A percentile compares a stretch with the other conserved stretches of the same genome.
Evolutionary conservation across 2,113 vertebrate species (phyloP).

Genomic region (Felis chaus): DNA sequence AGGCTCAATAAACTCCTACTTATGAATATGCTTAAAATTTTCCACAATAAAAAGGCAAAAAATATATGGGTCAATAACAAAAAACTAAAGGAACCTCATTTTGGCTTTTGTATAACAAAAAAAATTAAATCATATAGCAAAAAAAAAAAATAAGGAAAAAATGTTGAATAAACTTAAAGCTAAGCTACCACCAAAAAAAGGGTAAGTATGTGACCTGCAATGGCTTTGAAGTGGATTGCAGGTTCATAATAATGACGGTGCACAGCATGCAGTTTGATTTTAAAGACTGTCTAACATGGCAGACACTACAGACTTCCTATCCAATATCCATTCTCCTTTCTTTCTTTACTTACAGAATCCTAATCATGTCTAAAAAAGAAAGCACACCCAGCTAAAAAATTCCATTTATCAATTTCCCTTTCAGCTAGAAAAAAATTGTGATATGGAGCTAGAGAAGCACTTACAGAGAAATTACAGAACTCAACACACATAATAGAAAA

Average conservation of each 20-base stretch:
- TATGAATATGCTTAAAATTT: background rate
- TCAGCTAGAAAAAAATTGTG: background rate
- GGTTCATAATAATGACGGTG: background rate
- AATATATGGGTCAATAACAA: background rate
- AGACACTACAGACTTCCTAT: background rate
- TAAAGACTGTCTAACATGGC: background rate
- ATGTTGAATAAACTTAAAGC: background rate
- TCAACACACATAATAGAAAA: background rate
- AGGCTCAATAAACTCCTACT: conserved; percentile 4
- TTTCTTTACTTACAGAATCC: conserved; percentile 13
- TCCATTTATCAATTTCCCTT: conserved; percentile 23
- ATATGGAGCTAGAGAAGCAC: background rate
- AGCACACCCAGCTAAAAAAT: background rate
- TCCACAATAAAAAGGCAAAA: conserved; percentile 13
- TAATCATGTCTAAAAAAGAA: conserved; percentile 16
- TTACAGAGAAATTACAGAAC: background rate
- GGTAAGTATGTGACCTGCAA: background rate
- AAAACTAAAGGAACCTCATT: background rate
- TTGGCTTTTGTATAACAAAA: background rate
- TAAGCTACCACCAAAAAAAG: background rate
- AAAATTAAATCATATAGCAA: background rate
- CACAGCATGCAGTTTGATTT: background rate
- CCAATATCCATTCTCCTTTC: background rate
- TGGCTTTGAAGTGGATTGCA: background rate
- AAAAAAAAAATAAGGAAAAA: background rate